Base-by-base conservation (phyloP, 2,888 invertebrate genomes). In the Epirrhoe alternata region DNA sequence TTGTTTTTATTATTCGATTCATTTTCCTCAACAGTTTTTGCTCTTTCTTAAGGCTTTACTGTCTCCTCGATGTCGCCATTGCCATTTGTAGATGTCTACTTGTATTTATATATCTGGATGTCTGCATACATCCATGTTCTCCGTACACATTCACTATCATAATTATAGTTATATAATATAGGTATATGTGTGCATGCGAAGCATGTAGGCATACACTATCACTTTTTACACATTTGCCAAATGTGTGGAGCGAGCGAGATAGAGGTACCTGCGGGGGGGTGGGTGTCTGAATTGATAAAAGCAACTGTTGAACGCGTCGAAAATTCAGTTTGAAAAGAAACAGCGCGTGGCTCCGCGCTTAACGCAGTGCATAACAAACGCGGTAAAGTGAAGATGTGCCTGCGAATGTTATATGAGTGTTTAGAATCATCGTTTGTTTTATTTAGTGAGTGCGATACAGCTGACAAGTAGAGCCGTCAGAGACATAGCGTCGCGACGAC, bases 231-330 rank as follows among this genome's bases (percentile, higher is more conserved):
- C 72, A 78, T 72, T 64, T 58, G 62, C 69, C 64, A 63, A 76
- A 77, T 74, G 62, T 70, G 59, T 71, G 52, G 89, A 77, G 81
- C 63, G 87, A 92, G 80, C 74, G 91, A 88, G 91, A 92, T 71
- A 72, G 77, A 24, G 63, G 14, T 52, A 51, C 49, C 65, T 68
- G 87, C 80, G 88, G 87, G 88, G 88, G 89, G 89, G 24, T 86
- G 85, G 81, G 77, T 81, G 81, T 74, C 76, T 84, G 89, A 90
- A 88, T 88, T 93, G 89, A 92, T 93, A 93, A 90, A 93, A 93
- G 88, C 92, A 88, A 92, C 90, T 86, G 89, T 87, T 86, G 86
- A 84, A 86, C 87, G 83, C 84, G 79, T 83, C 87, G 82, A 88
- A 89, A 90, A 89, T 86, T 92, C 89, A 93, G 92, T 93, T 87